Percentiles rank a stretch among this genome's conserved stretches.
Evolutionary conservation across 2,113 vertebrate genomes (phyloP).

Genomic region (Gymnocephalus cernua): DNA sequence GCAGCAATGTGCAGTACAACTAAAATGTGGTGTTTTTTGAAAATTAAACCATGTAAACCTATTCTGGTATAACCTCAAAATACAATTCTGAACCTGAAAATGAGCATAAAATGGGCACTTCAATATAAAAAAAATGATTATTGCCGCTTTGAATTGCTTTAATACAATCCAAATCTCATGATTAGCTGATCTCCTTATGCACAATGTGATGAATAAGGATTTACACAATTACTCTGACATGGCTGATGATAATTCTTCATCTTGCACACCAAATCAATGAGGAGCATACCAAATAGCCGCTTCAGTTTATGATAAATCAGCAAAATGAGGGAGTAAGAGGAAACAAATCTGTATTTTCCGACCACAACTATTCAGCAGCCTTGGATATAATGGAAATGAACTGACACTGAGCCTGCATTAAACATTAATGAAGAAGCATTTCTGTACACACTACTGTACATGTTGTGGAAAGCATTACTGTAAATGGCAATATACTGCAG

Average conservation of each 20-base stretch:
- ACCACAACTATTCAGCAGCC: neutral
- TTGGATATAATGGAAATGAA: neutral
- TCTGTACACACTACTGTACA: constrained; percentile 16
- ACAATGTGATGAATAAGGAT: neutral
- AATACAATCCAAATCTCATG: neutral
- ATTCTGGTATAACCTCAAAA: too few species aligned
- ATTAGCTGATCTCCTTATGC: neutral
- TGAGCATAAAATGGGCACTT: too few species aligned
- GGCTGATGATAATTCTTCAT: neutral
- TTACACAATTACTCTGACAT: neutral
- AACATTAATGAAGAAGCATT: constrained; percentile 10
- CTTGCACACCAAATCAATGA: neutral
- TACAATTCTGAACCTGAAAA: too few species aligned
- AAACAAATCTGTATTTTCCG: neutral
- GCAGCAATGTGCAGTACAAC: too few species aligned
- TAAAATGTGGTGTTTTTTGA: too few species aligned
- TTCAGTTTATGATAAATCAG: neutral
- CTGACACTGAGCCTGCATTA: neutral
- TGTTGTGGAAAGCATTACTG: constrained; percentile 43
- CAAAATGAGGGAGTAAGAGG: neutral
- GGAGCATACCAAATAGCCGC: neutral
- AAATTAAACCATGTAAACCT: too few species aligned
- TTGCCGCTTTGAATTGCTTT: neutral
- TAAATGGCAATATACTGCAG: constrained; percentile 40
- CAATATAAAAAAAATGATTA: neutral